phyloP scores from a whole-genome alignment of 2,797 vertebrate species.

The Gallinago nigripennis region DNA sequence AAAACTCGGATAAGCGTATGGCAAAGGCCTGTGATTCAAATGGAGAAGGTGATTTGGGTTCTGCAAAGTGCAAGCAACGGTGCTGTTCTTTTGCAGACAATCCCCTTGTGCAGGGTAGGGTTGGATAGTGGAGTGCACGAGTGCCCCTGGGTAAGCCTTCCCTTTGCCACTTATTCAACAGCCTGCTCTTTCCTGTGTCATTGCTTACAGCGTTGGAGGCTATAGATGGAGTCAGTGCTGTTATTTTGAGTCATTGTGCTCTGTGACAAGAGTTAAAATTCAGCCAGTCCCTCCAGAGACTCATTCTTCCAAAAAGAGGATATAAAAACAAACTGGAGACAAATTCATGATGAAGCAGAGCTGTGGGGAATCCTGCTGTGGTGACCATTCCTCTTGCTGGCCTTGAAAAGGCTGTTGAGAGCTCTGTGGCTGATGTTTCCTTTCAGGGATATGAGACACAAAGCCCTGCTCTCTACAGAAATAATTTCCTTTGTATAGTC shows the following conservation, averaged over 20 bases:
- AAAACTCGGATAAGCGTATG: not conserved
- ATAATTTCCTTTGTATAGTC: not conserved
- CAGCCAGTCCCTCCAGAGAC: not conserved
- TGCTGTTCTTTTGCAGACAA: not conserved
- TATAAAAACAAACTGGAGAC: not conserved
- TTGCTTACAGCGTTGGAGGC: not conserved
- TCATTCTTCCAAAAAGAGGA: not conserved
- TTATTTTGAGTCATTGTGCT: constrained; percentile 1
- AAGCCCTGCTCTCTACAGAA: not conserved
- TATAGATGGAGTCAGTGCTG: not conserved
- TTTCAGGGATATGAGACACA: not conserved
- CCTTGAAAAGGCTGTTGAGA: not conserved
- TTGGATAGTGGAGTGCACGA: not conserved
- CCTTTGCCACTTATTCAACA: not conserved
- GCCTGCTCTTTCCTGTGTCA: not conserved
- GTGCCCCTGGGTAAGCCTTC: not conserved
- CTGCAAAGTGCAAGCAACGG: not conserved
- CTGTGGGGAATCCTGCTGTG: not conserved
- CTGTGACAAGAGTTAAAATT: not conserved
- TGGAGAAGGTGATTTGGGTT: not conserved
- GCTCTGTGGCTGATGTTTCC: not conserved
- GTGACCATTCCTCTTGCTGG: not conserved
- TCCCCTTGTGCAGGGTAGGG: not conserved
- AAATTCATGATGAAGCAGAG: not conserved
- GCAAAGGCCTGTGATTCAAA: not conserved